These are phyloP conservation scores for Halcyon leucocephala DNA, from an alignment of 2,797 vertebrate species.

Conservation along the genomic window DNA sequence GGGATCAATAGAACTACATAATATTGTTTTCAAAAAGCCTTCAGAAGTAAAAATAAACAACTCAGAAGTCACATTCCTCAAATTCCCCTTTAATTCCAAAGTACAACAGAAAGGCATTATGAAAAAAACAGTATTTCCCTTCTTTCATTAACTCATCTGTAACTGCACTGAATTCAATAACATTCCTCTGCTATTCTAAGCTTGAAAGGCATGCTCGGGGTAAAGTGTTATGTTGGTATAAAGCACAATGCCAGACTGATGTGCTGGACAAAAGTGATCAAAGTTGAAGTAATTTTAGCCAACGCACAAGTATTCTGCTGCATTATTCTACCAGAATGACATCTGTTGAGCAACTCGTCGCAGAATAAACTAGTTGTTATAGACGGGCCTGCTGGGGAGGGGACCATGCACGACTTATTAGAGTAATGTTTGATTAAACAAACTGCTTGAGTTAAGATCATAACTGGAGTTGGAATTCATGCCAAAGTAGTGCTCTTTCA, in stretches of 20 bases:
- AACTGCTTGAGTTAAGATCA: constrained; percentile 75
- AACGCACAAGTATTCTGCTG: constrained; percentile 85
- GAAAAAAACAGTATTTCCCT: constrained; percentile 99
- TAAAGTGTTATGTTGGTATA: constrained; percentile 92
- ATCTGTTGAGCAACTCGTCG: constrained; percentile 89
- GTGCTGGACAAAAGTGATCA: constrained; percentile 94
- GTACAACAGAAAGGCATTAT: constrained; percentile 87
- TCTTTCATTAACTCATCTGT: constrained; percentile 90
- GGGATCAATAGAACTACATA: not conserved
- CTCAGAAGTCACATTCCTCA: constrained; percentile 83
- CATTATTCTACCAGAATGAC: constrained; percentile 90
- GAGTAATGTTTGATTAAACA: constrained; percentile 78
- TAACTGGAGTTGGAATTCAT: constrained; percentile 71
- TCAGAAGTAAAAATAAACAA: constrained; percentile 69
- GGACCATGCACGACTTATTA: constrained; percentile 77
- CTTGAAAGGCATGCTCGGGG: constrained; percentile 85
- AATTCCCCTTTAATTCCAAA: constrained; percentile 92
- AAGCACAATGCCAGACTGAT: constrained; percentile 97
- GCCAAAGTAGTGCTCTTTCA: constrained; percentile 54
- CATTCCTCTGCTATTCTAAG: constrained; percentile 93
- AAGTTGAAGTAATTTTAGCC: constrained; percentile 89
- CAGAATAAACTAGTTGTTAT: constrained; percentile 91
- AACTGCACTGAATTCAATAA: constrained; percentile 93
- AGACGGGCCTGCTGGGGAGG: constrained; percentile 72
- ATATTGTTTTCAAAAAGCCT: constrained; percentile 46